Base-by-base conservation (phyloP, 1,140 invertebrate species). In the Saccostrea glomerata region DNA sequence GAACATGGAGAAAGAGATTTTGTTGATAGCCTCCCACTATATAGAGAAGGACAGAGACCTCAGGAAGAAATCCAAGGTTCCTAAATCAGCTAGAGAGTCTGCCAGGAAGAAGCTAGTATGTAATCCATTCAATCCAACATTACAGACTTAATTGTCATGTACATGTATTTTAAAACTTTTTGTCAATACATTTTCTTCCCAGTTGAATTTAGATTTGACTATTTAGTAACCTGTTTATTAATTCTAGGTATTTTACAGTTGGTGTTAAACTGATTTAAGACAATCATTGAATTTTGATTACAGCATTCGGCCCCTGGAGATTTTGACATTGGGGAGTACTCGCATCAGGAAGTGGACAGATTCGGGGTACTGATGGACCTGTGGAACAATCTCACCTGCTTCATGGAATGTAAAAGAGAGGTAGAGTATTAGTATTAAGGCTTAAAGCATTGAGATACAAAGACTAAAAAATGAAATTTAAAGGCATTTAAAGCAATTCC, bases 321-420 rank as follows among this genome's bases (percentile, higher is more conserved):
- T 77, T 94, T 94, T 91, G 92, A 94, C 84, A 94, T 94, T 47
- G 88, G 91, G 11, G 91, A 88, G 55, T 95, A 95, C 90, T 92
- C 92, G 55, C 94, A 94, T 86, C 92, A 94, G 85, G 93, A 95
- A 63, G 92, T 95, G 0, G 95, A 95, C 87, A 90, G 95, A 66
- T 95, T 95, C 91, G 94, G 92, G 25, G 91, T 95, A 25, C 86
- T 95, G n/a, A 89, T 94, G 66, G 95, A 95, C 88, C 85, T 95
- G 0, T 95, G 95, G 95, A 94, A 90, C 54, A 93, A 94, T 90
- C 92, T 95, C 85, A 90, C 94, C 0, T 91, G 93, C 58, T 95
- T 94, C 87, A 91, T 93, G 86, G 94, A 95, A 58, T 91, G 92
- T 87, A 95, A 95, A 90, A 91, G 94, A 86, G 93, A 95, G 91